Evolutionary conservation across 2,113 vertebrate species (phyloP).

Genomic region (Calcarius ornatus): DNA sequence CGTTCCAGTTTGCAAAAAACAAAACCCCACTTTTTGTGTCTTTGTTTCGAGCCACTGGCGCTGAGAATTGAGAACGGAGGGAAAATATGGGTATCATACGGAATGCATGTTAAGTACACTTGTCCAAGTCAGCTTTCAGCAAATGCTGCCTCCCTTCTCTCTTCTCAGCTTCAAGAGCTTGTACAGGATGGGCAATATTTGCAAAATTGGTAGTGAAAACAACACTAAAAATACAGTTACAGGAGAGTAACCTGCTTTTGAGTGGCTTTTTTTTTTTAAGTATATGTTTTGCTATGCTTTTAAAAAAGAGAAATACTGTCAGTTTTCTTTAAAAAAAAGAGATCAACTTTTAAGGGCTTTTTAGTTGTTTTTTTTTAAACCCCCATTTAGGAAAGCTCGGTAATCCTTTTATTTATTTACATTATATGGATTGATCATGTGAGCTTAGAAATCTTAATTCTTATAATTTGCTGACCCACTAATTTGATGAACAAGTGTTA

Average conservation of each 20-base stretch:
- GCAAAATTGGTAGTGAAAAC: not conserved
- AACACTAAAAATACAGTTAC: not conserved
- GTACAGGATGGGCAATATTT: not conserved
- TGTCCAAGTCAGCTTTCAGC: not conserved
- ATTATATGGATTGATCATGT: not conserved
- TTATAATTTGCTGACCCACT: not conserved
- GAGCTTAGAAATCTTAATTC: not conserved
- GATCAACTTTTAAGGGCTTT: not conserved
- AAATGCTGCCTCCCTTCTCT: not conserved
- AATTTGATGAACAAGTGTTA: not conserved
- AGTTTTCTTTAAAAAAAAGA: not conserved
- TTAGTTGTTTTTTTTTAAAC: fast-evolving
- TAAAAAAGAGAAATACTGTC: fast-evolving
- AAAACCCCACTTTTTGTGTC: not conserved
- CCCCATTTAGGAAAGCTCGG: not conserved
- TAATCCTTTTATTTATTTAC: not conserved
- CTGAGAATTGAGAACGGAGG: not conserved
- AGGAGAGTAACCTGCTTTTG: not conserved
- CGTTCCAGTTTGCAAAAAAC: not conserved
- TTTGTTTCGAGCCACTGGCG: not conserved
- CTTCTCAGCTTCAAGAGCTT: not conserved
- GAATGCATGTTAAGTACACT: not conserved
- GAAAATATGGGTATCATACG: not conserved
- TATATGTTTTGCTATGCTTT: not conserved
- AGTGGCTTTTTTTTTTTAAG: not conserved